phyloP scores from a whole-genome alignment of 2,797 vertebrate species.

The Lates japonicus region DNA sequence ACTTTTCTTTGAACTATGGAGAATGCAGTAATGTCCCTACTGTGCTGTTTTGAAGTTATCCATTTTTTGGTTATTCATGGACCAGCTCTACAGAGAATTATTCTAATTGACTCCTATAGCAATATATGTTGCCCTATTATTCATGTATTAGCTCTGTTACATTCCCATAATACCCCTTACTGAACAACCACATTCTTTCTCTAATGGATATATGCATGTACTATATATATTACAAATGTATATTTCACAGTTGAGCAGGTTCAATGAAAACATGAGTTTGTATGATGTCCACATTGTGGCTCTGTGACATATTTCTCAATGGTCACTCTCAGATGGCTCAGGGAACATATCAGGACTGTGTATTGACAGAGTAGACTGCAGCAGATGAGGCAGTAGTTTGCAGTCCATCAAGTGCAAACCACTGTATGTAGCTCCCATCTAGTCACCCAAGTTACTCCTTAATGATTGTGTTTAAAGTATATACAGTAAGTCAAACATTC shows the following conservation, averaged over 20 bases:
- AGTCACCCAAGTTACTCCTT: neutral
- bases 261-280: no score
- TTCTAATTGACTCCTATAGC: no score
- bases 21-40: neutral
- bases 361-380: neutral
- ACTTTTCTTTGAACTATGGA: no score
- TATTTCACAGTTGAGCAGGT: no score
- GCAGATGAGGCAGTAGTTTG: neutral
- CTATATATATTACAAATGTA: neutral
- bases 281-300: neutral
- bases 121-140: no score
- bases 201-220: neutral
- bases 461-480: neutral
- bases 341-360: neutral
- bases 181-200: neutral
- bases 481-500: neutral
- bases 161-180: no score
- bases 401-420: neutral
- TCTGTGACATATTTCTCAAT: neutral
- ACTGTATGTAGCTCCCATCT: neutral
- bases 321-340: neutral
- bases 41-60: neutral
- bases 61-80: neutral
- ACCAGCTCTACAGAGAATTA: neutral
- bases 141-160: no score